These are phyloP conservation scores for Saxidomus purpurata DNA, from an alignment of 1,140 invertebrate genomes.

Conservation along the genomic window DNA sequence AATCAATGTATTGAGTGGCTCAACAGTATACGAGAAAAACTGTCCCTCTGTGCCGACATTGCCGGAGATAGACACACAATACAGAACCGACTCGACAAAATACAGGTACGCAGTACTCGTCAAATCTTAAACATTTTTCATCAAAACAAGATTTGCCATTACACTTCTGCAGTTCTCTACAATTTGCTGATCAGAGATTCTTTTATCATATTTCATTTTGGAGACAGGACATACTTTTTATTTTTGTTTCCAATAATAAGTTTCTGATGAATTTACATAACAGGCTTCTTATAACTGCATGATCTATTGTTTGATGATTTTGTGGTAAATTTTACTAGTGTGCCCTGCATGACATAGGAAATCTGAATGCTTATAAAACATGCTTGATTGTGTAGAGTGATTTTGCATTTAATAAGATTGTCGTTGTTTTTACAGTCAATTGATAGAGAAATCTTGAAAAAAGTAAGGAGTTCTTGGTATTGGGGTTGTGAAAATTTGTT, in stretches of 20 bases:
- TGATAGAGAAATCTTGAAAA: constrained; percentile 66
- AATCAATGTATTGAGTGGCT: constrained; percentile 96
- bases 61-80: constrained; percentile 95
- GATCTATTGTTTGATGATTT: not conserved
- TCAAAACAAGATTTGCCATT: not conserved
- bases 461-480: constrained; percentile 46
- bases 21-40: constrained; percentile 94
- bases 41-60: constrained; percentile 94
- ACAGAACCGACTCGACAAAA: constrained; percentile 96
- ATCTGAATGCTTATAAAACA: not conserved
- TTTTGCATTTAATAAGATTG: not conserved
- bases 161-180: not conserved
- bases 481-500: constrained; percentile 22
- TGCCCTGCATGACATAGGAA: not conserved
- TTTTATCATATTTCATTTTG: not conserved
- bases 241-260: not conserved
- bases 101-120: constrained; percentile 88
- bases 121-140: not conserved
- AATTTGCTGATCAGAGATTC: too few species aligned
- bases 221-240: not conserved
- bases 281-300: constrained; percentile 10
- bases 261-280: not conserved
- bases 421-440: constrained; percentile 56
- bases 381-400: not conserved
- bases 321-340: not conserved